phyloP scores from a whole-genome alignment of 2,888 invertebrate genomes.

The Chrysolina oricalcia region DNA sequence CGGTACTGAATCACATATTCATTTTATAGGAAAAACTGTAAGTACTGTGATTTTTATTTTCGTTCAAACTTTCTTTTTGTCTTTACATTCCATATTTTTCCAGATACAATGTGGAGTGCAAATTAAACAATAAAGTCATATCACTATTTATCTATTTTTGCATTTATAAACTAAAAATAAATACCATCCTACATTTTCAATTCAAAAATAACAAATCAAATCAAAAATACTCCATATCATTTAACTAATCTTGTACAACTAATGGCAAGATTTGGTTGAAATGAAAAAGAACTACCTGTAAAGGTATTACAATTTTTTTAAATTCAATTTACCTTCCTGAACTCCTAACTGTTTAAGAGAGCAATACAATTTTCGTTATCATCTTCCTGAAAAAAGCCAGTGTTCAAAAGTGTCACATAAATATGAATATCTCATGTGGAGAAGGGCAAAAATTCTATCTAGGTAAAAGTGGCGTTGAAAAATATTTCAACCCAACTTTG shows the following conservation, averaged over 20 bases:
- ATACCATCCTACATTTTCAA: conserved; percentile 9
- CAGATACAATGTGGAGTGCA: background rate
- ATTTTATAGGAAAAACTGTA: too few species aligned
- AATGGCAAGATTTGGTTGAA: conserved; percentile 20
- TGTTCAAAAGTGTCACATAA: background rate
- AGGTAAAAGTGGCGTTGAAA: background rate
- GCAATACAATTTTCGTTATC: background rate
- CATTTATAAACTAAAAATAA: conserved; percentile 12
- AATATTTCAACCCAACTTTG: background rate
- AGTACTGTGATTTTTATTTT: too few species aligned
- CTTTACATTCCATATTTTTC: too few species aligned
- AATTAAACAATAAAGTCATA: background rate
- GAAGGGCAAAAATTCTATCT: background rate
- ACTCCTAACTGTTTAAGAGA: background rate
- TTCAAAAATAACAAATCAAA: background rate
- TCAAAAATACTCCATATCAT: background rate
- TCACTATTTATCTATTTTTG: conserved; percentile 7
- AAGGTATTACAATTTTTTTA: background rate
- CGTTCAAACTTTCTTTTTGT: too few species aligned
- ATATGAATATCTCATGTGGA: background rate
- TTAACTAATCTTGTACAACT: conserved; percentile 4
- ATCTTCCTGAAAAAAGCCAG: background rate
- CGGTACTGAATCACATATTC: too few species aligned
- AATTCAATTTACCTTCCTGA: background rate
- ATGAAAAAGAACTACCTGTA: background rate